phyloP scores from a whole-genome alignment of 2,113 vertebrate genomes.

The Oceanodroma tethys region DNA sequence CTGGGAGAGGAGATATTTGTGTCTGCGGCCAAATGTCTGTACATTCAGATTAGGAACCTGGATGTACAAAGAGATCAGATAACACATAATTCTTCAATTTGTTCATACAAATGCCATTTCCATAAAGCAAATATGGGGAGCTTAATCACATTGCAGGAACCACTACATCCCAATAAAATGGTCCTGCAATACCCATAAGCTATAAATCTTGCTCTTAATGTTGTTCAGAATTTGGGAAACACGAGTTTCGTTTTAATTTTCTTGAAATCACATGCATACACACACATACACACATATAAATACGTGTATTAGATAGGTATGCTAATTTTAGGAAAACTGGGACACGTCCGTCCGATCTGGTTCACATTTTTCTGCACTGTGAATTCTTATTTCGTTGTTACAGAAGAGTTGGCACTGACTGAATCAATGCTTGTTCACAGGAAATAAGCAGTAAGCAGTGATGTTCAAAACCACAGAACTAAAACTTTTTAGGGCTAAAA shows the following conservation, averaged over 20 bases:
- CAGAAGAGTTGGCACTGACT: background rate
- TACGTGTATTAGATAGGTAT: background rate
- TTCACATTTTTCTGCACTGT: background rate
- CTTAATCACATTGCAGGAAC: background rate
- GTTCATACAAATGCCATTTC: background rate
- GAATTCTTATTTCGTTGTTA: background rate
- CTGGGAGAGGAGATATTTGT: background rate
- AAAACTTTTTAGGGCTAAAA: background rate
- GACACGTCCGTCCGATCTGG: background rate
- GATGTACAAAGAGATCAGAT: background rate
- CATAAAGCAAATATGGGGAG: background rate
- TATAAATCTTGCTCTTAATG: background rate
- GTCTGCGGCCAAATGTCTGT: background rate
- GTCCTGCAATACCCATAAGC: background rate
- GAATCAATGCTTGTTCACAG: background rate
- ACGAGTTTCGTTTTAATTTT: background rate
- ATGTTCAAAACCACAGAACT: background rate
- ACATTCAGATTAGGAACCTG: background rate
- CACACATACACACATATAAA: background rate
- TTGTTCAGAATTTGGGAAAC: background rate
- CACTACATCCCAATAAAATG: background rate
- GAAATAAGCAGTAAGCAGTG: background rate
- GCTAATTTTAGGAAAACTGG: background rate
- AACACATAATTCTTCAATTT: background rate
- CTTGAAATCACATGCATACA: background rate